Evolutionary conservation across 2,888 invertebrate genomes (phyloP), one percentile per base, ranked within the genome.

Genomic region (Peribatodes rhomboidaria): DNA sequence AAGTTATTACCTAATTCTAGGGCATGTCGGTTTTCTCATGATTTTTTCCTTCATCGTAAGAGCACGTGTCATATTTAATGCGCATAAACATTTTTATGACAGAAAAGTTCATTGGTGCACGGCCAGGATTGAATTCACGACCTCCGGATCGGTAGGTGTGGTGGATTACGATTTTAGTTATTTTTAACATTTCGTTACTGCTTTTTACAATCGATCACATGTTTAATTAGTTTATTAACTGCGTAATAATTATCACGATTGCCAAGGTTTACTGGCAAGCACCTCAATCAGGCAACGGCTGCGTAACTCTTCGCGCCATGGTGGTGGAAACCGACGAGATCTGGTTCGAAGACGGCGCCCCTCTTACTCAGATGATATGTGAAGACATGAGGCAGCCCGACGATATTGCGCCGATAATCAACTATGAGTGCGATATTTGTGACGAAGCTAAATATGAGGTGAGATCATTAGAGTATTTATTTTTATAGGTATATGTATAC

Each of bases 401-500:
- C 63, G 92, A 92, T 60, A 79, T 88, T 0, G 78, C 90, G 0
- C 90, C 88, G 1, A 82, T 83, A 54, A 53, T 91, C 0, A 92
- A 92, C 65, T 78, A 82, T 4, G 82, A 89, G n/a, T 92, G 92
- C 52, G 71, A 81, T 13, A 82, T 87, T 10, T 92, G 92, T 69
- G 90, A 91, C 57, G 92, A 92, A 69, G 92, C 92, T 52, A 92
- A 92, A 70, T 92, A 92, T 76, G 92, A 92, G 85, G 92, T 90
- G 65, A 10, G 18, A 11, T 27, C 27, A 27, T 27, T 27, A 27
- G 6, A 27, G 6, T 4, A 27, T 27, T 27, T 27, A 4, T 2
- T 27, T 27, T 27, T 27, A n/a, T n/a, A n/a, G n/a, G n/a, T n/a
- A n/a, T n/a, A n/a, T n/a, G n/a, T n/a, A n/a, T n/a, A n/a, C n/a